Percentiles rank a stretch among this genome's conserved stretches.
These are phyloP conservation scores for Drosophila cyrtoloma DNA, from an alignment of 2,888 invertebrate species.

Conservation along the genomic window DNA sequence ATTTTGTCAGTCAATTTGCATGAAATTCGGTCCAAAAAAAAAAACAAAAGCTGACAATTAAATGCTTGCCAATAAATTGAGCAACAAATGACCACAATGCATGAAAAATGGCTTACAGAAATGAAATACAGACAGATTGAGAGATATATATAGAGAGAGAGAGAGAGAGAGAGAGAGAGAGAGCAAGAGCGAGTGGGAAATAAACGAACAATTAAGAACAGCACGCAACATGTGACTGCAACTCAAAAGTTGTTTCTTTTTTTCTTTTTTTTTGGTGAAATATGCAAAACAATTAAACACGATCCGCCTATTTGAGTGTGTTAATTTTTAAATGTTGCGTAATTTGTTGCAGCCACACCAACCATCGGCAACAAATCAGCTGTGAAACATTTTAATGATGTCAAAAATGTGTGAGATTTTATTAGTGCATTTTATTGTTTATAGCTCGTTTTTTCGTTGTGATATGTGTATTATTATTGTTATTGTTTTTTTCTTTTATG, in stretches of 20 bases:
- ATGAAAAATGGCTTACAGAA: conserved; percentile 23
- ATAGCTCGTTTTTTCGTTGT: conserved; percentile 21
- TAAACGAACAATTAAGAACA: conserved; percentile 32
- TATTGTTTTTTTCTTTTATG: conserved; percentile 13
- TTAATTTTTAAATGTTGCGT: conserved; percentile 25
- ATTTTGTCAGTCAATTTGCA: conserved; percentile 44
- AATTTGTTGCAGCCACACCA: conserved; percentile 41
- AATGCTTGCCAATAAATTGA: conserved; percentile 40
- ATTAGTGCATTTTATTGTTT: conserved; percentile 70
- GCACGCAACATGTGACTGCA: conserved; percentile 31
- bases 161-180: background rate
- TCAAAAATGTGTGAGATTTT: conserved; percentile 70
- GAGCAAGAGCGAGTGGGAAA: background rate
- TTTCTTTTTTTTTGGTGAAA: background rate
- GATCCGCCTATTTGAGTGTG: conserved; percentile 1
- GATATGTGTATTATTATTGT: conserved; percentile 18
- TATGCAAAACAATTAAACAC: conserved; percentile 1
- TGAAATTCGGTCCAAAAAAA: conserved; percentile 19
- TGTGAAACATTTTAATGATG: conserved; percentile 66
- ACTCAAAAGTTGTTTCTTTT: conserved; percentile 3
- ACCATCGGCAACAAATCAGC: conserved; percentile 49
- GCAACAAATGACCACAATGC: conserved; percentile 35
- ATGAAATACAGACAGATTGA: background rate
- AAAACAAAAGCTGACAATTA: conserved; percentile 30
- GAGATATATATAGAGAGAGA: background rate